These are phyloP conservation scores for Aphelenchoides fujianensis DNA, from an alignment of 1,140 invertebrate genomes.

Conservation along the genomic window DNA sequence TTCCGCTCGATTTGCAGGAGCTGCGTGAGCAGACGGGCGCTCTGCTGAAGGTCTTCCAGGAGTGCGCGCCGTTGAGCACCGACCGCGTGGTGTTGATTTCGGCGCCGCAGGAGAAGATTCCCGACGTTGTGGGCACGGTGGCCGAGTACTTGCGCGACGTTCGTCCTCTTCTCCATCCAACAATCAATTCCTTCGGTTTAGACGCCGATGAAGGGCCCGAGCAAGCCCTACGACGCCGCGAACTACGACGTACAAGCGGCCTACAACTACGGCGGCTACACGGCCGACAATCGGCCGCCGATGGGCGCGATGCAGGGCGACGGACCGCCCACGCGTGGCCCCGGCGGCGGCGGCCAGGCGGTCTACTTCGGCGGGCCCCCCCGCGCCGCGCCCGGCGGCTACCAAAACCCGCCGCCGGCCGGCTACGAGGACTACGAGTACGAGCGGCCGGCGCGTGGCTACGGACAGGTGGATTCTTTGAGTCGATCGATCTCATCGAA, in stretches of 20 bases:
- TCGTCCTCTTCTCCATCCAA: conserved; percentile 1
- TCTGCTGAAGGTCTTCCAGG: conserved; percentile 90
- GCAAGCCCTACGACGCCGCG: conserved; percentile 51
- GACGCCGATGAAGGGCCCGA: conserved; percentile 54
- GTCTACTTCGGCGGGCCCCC: too few species aligned
- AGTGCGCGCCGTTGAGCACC: conserved; percentile 88
- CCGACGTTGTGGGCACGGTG: conserved; percentile 80
- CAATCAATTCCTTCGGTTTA: conserved; percentile 22
- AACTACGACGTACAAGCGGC: conserved; percentile 55
- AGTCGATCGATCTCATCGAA: too few species aligned
- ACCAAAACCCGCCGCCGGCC: too few species aligned
- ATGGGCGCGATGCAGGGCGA: too few species aligned
- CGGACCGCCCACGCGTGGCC: too few species aligned
- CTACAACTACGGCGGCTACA: conserved; percentile 55
- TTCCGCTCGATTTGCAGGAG: too few species aligned
- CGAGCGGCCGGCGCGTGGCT: too few species aligned
- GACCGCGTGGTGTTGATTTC: conserved; percentile 88
- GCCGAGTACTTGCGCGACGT: conserved; percentile 79
- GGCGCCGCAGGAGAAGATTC: conserved; percentile 76
- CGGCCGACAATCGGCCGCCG: conserved; percentile 11
- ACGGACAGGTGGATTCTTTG: too few species aligned
- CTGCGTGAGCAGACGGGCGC: conserved; percentile 92
- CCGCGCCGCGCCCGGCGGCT: too few species aligned
- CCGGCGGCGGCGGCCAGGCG: too few species aligned
- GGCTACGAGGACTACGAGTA: too few species aligned